phyloP scores from a whole-genome alignment of 2,888 invertebrate genomes.

The Agrenia bidenticulata region DNA sequence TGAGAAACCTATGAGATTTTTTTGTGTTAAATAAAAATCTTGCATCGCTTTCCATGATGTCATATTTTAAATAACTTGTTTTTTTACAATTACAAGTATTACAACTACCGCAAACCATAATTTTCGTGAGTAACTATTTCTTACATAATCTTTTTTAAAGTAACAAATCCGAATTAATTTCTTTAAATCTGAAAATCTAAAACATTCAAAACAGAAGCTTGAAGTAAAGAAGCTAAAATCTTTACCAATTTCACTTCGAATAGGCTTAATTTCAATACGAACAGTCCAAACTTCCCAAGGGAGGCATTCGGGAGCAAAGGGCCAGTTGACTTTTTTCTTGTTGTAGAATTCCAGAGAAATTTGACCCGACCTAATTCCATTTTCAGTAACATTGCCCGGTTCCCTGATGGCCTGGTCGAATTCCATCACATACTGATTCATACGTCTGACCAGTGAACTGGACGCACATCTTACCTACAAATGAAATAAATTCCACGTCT shows the following conservation, averaged over 20 bases:
- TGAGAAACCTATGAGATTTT: too few relatives aligned
- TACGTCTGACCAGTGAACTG: constrained; percentile 68
- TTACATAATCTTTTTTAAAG: too few relatives aligned
- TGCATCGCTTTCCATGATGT: too few relatives aligned
- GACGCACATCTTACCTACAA: constrained; percentile 78
- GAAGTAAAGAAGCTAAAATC: too few relatives aligned
- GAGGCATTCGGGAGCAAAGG: constrained; percentile 84
- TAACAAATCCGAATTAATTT: too few relatives aligned
- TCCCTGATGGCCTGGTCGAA: constrained; percentile 57
- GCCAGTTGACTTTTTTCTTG: constrained; percentile 84
- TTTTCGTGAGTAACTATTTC: too few relatives aligned
- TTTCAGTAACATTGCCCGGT: constrained; percentile 50
- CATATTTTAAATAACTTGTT: too few relatives aligned
- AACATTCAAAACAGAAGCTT: too few relatives aligned
- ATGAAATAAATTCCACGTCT: not conserved
- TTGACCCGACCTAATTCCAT: constrained; percentile 61
- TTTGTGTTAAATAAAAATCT: too few relatives aligned
- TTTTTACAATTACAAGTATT: too few relatives aligned
- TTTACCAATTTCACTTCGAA: constrained; percentile 76
- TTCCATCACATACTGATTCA: constrained; percentile 64
- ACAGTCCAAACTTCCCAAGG: constrained; percentile 99
- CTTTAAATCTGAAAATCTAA: too few relatives aligned
- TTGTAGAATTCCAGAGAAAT: constrained; percentile 95
- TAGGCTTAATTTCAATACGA: constrained; percentile 80
- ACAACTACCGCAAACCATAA: too few relatives aligned